Evolutionary conservation across 92 coral and sea anemone species (phyloP).

Genomic region (Micromussa lordhowensis): DNA sequence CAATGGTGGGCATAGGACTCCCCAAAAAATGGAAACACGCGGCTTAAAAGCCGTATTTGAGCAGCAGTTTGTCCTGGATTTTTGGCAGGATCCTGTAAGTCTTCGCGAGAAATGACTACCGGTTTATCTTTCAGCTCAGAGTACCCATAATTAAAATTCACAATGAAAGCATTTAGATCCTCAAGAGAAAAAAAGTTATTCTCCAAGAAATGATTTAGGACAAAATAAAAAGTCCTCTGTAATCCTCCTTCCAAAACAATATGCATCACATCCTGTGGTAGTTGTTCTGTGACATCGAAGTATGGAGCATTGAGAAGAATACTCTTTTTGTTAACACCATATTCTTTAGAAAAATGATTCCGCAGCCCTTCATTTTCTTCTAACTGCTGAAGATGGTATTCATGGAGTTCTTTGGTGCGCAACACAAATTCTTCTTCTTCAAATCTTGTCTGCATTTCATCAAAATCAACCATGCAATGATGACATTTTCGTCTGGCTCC

Average conservation of each 20-base stretch:
- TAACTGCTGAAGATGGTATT: constrained; percentile 4
- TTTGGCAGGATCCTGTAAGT: neutral
- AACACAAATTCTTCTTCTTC: constrained; percentile 40
- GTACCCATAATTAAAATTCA: constrained; percentile 28
- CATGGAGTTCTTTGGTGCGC: constrained; percentile 30
- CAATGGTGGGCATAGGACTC: neutral
- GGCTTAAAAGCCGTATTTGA: constrained; percentile 12
- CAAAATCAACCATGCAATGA: constrained; percentile 45
- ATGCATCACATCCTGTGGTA: constrained; percentile 36
- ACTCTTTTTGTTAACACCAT: constrained; percentile 40
- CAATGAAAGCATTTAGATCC: constrained; percentile 18
- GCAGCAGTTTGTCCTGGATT: constrained; percentile 24
- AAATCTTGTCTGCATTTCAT: constrained; percentile 43
- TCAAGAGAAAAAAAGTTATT: neutral
- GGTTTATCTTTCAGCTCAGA: constrained; percentile 26
- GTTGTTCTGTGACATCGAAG: constrained; percentile 20
- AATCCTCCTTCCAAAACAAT: constrained; percentile 25
- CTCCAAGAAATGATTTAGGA: neutral
- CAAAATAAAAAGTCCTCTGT: constrained; percentile 1
- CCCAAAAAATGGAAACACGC: neutral
- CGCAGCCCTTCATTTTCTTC: constrained; percentile 10
- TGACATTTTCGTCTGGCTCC: constrained; percentile 52
- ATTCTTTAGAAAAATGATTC: constrained; percentile 27
- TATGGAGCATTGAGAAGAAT: constrained; percentile 43
- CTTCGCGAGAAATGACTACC: neutral